Percentiles rank a stretch among this genome's conserved stretches.
Evolutionary conservation across 2,888 invertebrate genomes (phyloP).

Genomic region (Microplitis manilae): DNA sequence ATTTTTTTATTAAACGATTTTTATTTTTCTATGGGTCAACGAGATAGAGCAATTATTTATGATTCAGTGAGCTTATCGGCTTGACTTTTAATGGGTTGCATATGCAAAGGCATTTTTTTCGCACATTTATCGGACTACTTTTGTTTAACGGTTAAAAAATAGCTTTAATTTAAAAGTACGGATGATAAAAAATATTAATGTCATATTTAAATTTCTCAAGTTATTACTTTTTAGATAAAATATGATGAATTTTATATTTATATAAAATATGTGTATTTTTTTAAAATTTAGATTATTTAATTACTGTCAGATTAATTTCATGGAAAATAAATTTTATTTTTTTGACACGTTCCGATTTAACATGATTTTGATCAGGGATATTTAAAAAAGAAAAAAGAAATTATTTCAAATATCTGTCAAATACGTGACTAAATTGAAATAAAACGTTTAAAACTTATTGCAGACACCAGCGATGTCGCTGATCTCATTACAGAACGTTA

Average conservation of each 20-base stretch:
- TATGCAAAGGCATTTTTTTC: slow-evolving; percentile 21
- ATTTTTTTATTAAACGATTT: neutral
- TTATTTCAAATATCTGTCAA: slow-evolving; percentile 16
- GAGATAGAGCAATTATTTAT: slow-evolving; percentile 39
- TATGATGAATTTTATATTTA: neutral
- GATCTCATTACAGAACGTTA: slow-evolving; percentile 36
- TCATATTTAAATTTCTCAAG: neutral
- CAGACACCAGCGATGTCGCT: slow-evolving; percentile 26
- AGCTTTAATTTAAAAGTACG: neutral
- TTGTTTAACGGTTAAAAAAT: neutral
- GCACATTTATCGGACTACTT: neutral
- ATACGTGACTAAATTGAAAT: slow-evolving; percentile 33
- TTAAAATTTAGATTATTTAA: neutral
- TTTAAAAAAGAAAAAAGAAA: neutral
- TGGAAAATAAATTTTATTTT: too few species aligned
- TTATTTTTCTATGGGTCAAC: slow-evolving; percentile 5
- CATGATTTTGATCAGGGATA: neutral
- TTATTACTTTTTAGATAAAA: neutral
- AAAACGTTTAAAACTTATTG: slow-evolving; percentile 30
- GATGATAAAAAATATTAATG: neutral
- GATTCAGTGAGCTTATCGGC: slow-evolving; percentile 31
- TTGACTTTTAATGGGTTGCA: slow-evolving; percentile 23
- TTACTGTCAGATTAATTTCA: neutral
- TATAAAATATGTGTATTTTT: neutral
- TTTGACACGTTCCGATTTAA: too few species aligned